These are phyloP conservation scores for Syrrhaptes paradoxus DNA, from an alignment of 2,113 vertebrate species.

Conservation along the genomic window DNA sequence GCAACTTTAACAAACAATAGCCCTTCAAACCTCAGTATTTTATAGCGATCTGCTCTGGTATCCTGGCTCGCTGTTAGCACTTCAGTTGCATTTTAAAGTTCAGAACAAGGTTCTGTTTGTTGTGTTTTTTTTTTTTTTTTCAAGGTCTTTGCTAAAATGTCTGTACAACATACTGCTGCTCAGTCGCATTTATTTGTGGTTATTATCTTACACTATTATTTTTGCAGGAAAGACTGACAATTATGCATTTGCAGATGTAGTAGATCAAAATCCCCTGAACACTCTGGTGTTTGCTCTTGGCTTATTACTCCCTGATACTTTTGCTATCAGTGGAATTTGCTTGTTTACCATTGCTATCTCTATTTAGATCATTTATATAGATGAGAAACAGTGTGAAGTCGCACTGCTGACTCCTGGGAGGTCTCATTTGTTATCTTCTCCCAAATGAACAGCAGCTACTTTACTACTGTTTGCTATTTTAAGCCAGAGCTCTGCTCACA, in stretches of 20 bases:
- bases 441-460: background rate
- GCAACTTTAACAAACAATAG: background rate
- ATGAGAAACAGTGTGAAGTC: constrained; percentile 35
- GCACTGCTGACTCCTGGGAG: background rate
- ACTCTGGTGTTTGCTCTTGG: constrained; percentile 37
- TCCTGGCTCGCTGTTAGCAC: fast-evolving
- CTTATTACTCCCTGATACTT: constrained; percentile 45
- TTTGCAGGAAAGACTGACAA: constrained; percentile 29
- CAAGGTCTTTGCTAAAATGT: constrained; percentile 35
- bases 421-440: constrained; percentile 31
- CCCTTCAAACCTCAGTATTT: background rate
- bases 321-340: constrained; percentile 32
- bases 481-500: background rate
- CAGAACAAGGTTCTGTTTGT: background rate
- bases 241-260: constrained; percentile 5
- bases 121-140: background rate
- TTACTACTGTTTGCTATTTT: constrained; percentile 30
- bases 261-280: constrained; percentile 4
- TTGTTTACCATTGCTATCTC: constrained; percentile 36
- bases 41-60: background rate
- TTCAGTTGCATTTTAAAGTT: background rate
- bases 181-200: constrained; percentile 29
- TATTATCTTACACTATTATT: constrained; percentile 39
- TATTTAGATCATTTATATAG: constrained; percentile 43
- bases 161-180: background rate